Percentiles rank a stretch among this genome's conserved stretches.
phyloP scores from a whole-genome alignment of 2,113 vertebrate genomes.

The Notothenia rossii region DNA sequence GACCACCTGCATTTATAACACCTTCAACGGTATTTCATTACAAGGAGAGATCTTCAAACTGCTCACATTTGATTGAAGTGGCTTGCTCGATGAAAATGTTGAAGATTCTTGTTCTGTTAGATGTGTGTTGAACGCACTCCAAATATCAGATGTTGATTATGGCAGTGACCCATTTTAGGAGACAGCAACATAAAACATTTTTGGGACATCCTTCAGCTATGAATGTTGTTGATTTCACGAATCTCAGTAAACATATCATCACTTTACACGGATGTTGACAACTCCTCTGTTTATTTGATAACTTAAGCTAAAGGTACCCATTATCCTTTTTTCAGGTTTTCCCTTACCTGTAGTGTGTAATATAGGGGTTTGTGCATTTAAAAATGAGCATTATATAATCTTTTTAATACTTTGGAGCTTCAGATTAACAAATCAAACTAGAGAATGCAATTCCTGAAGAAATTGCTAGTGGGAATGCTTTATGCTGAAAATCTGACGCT shows the following conservation, averaged over 20 bases:
- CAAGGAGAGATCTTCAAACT: slow-evolving; percentile 49
- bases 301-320: too few relatives aligned
- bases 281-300: too few relatives aligned
- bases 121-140: not conserved
- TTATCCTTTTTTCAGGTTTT: too few relatives aligned
- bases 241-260: too few relatives aligned
- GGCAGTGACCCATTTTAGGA: not conserved
- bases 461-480: too few relatives aligned
- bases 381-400: too few relatives aligned
- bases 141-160: not conserved
- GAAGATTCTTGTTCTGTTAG: not conserved
- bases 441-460: too few relatives aligned
- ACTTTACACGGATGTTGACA: too few relatives aligned
- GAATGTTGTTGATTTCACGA: too few relatives aligned
- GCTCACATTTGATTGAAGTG: slow-evolving; percentile 20
- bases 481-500: too few relatives aligned
- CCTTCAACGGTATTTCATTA: slow-evolving; percentile 58
- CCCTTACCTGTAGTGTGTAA: too few relatives aligned
- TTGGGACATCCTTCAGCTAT: not conserved
- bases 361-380: too few relatives aligned
- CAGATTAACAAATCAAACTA: not conserved
- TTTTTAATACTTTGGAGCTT: not conserved
- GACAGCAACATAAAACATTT: not conserved
- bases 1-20: slow-evolving; percentile 45
- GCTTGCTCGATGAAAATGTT: slow-evolving; percentile 22